phyloP scores from a whole-genome alignment of 2,797 vertebrate genomes.

The Rhadinocentrus ornatus region DNA sequence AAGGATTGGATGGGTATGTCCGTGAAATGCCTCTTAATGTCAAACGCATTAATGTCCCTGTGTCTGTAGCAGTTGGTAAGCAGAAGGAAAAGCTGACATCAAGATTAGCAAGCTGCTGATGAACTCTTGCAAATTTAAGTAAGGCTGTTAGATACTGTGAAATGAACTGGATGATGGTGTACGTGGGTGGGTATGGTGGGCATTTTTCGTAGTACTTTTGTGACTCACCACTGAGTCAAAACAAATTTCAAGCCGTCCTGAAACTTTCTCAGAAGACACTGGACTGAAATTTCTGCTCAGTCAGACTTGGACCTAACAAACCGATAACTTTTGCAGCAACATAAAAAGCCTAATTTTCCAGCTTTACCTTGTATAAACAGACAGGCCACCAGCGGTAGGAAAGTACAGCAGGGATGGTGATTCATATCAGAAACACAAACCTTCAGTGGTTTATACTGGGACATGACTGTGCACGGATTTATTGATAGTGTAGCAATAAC shows the following conservation, averaged over 20 bases:
- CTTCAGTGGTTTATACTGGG: neutral
- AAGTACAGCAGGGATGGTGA: neutral
- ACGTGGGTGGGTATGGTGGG: constrained; percentile 42
- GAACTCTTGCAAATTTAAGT: constrained; percentile 24
- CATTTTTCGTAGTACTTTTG: constrained; percentile 33
- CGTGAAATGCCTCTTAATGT: neutral
- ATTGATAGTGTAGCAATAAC: neutral
- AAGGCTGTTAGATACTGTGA: constrained; percentile 22
- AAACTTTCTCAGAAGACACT: constrained; percentile 29
- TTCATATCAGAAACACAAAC: neutral
- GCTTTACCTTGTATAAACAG: neutral
- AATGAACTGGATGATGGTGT: constrained; percentile 36
- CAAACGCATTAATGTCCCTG: neutral
- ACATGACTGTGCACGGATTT: neutral
- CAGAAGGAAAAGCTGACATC: constrained; percentile 20
- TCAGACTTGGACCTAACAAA: neutral
- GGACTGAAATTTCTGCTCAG: constrained; percentile 23
- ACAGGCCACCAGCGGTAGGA: neutral
- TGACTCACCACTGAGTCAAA: constrained; percentile 59
- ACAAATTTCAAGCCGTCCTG: constrained; percentile 38
- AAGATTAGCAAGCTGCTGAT: constrained; percentile 7
- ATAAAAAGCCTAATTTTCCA: neutral
- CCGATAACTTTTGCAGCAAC: neutral
- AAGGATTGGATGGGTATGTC: neutral
- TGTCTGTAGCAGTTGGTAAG: neutral